Evolutionary conservation across 37 sponge, comb jelly and placozoan species (phyloP).

Genomic region (Agelas oroides): DNA sequence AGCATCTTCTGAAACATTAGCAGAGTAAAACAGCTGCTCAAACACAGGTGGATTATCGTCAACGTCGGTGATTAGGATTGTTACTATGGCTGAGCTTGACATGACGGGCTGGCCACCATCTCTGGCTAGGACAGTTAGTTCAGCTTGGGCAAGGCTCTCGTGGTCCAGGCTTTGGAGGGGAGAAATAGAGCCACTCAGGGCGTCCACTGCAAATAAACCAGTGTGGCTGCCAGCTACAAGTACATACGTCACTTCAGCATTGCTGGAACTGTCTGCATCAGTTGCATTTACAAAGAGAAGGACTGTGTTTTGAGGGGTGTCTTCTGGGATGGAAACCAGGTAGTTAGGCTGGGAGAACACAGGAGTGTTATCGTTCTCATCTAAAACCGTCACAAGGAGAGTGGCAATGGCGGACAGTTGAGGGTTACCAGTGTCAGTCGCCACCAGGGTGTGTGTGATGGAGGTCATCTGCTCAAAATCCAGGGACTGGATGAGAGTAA

Average conservation of each 20-base stretch:
- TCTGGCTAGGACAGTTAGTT: slow-evolving; percentile 34
- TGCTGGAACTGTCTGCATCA: slow-evolving; percentile 59
- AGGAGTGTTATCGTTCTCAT: slow-evolving; percentile 49
- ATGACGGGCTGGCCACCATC: slow-evolving; percentile 49
- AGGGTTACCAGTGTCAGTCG: slow-evolving; percentile 51
- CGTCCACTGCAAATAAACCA: slow-evolving; percentile 39
- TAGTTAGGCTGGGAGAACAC: slow-evolving; percentile 27
- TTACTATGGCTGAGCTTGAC: slow-evolving; percentile 5
- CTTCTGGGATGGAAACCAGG: slow-evolving; percentile 29
- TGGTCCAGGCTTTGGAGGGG: slow-evolving; percentile 44
- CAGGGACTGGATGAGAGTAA: slow-evolving; percentile 45
- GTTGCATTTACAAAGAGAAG: slow-evolving; percentile 54
- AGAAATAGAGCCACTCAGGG: slow-evolving; percentile 45
- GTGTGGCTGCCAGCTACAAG: slow-evolving; percentile 1
- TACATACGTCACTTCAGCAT: slow-evolving; percentile 56
- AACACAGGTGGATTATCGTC: slow-evolving; percentile 47
- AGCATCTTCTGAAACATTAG: background rate
- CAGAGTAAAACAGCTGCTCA: background rate
- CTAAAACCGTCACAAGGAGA: slow-evolving; percentile 29
- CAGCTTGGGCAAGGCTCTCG: slow-evolving; percentile 10
- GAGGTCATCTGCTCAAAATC: slow-evolving; percentile 12
- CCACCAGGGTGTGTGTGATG: slow-evolving; percentile 47
- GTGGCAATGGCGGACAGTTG: slow-evolving; percentile 29
- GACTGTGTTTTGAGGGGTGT: background rate
- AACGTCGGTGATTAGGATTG: slow-evolving; percentile 18